Percentiles rank a stretch among this genome's conserved stretches.
Evolutionary conservation across 2,888 invertebrate species (phyloP).

Genomic region (Gonocerus acuteangulatus): DNA sequence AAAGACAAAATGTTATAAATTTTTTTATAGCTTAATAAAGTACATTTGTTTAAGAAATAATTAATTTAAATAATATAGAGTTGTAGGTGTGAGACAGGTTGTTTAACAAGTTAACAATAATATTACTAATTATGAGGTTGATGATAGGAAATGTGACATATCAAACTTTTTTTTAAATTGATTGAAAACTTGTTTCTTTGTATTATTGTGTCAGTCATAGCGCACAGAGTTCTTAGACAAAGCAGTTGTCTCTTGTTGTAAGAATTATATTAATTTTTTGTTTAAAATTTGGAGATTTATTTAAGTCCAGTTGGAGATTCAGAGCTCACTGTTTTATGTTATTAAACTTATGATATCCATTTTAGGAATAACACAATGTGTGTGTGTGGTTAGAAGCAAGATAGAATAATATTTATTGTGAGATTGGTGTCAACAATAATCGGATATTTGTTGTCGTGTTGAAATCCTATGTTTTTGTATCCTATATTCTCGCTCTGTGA

Average conservation of each 20-base stretch:
- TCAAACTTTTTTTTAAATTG: constrained; percentile 10
- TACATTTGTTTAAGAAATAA: constrained; percentile 4
- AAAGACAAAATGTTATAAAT: constrained; percentile 12
- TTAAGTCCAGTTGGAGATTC: constrained; percentile 19
- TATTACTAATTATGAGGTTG: constrained; percentile 18
- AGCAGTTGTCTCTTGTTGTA: not conserved
- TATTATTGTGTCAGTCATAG: not conserved
- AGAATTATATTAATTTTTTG: not conserved
- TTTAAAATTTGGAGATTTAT: constrained; percentile 8
- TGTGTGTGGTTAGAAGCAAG: constrained; percentile 2
- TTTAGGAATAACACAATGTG: constrained; percentile 4
- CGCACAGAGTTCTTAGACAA: not conserved
- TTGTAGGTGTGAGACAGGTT: constrained; percentile 20
- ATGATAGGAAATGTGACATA: constrained; percentile 20
- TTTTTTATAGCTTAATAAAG: constrained; percentile 17
- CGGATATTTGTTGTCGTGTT: constrained; percentile 10
- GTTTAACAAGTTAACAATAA: constrained; percentile 11
- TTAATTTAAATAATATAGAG: not conserved
- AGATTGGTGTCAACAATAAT: constrained; percentile 17
- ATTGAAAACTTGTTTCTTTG: not conserved
- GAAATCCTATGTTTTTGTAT: constrained; percentile 22
- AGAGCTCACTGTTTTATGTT: constrained; percentile 16
- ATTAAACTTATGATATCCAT: constrained; percentile 17
- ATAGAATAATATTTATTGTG: constrained; percentile 16
- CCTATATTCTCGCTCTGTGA: constrained; percentile 24